A percentile compares a stretch with the other conserved stretches of the same genome.
phyloP scores from a whole-genome alignment of 2,888 invertebrate genomes.

The Acrocera orbiculus region DNA sequence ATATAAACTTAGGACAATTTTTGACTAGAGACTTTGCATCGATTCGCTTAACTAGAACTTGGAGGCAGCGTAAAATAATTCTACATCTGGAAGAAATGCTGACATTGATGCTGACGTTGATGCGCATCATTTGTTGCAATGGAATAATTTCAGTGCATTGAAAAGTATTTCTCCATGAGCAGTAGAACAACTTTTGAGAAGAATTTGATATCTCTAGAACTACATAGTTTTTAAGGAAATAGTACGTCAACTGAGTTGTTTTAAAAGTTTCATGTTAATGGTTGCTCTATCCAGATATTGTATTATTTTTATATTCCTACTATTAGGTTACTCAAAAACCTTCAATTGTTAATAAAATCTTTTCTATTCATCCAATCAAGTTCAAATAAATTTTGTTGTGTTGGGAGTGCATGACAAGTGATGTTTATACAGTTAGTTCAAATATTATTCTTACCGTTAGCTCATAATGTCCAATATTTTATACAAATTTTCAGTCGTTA shows the following conservation, averaged over 20 bases:
- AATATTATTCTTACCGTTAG: too few species aligned
- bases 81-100: constrained; percentile 96
- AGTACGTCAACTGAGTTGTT: constrained; percentile 79
- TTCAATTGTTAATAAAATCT: too few species aligned
- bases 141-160: constrained; percentile 92
- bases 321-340: too few species aligned
- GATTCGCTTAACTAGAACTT: constrained; percentile 92
- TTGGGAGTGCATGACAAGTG: too few species aligned
- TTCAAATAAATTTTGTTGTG: too few species aligned
- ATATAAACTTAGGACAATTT: constrained; percentile 95
- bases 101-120: constrained; percentile 88
- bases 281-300: constrained; percentile 94
- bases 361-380: too few species aligned
- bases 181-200: constrained; percentile 97
- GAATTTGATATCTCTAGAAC: constrained; percentile 96
- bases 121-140: constrained; percentile 85
- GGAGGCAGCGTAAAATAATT: constrained; percentile 90
- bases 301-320: constrained; percentile 93
- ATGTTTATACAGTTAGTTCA: too few species aligned
- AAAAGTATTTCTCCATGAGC: constrained; percentile 97
- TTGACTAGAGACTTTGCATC: constrained; percentile 94
- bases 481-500: too few species aligned
- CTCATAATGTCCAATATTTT: too few species aligned
- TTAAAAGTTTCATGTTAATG: constrained; percentile 87
- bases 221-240: constrained; percentile 83